Evolutionary conservation across 2,797 vertebrate species (phyloP), one percentile per base, ranked within the genome.

Genomic region (Calcarius lapponicus): DNA sequence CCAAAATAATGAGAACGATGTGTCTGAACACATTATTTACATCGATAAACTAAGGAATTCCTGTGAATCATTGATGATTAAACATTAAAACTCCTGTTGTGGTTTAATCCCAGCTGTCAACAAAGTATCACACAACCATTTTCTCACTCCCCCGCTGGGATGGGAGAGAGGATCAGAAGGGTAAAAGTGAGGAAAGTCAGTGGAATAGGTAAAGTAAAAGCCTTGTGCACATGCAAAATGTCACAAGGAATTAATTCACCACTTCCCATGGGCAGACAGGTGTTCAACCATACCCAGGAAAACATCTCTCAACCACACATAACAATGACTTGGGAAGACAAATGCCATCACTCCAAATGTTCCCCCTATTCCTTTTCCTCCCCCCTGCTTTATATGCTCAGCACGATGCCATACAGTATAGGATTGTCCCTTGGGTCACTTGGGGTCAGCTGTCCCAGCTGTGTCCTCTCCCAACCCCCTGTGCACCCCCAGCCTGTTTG

Each of bases 281-380:
- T 29, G 19, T 38, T 60, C 40, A 71, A 47, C 34, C 40, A 43
- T 19, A 18, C 28, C 34, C 58, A 58, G 7, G 45, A 81, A 71
- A n/a, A 34, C 11, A 14, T 6, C 0, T 3, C 29, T 34, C 26
- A 53, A 36, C 15, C 20, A 54, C 47, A 60, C 1, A 6, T 13
- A 32, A 14, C 26, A 47, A 15, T n/a, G 47, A 65, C 14, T 71
- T 53, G 34, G 47, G 78, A 87, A 82, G 58, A 48, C 8, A 58
- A 71, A 70, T 0, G 0, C 5, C 51, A n/a, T 36, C 22, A 13
- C 10, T n/a, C 26, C 31, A 81, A 42, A 66, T 11, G 7, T 38
- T 12, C 12, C 6, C 11, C 8, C 16, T 17, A 17, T 18, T 65
- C 31, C 32, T 53, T 47, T 40, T 75, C 32, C 31, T 60, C 42